Evolutionary conservation across 2,113 vertebrate genomes (phyloP), one percentile per base, ranked within the genome.

Genomic region (Ophiodon elongatus): DNA sequence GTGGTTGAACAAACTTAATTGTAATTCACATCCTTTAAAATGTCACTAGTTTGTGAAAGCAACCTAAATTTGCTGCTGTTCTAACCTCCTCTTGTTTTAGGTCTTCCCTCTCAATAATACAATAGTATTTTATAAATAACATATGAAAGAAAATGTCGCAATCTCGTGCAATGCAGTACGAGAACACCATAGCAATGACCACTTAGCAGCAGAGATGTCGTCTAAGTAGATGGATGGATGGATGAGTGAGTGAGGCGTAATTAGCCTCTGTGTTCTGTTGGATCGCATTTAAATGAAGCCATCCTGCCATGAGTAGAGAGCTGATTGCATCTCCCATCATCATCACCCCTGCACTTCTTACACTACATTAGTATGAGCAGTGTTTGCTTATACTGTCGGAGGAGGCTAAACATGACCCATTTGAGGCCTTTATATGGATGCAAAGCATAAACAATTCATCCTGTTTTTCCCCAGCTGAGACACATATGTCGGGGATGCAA

Each of bases 401-500:
- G 52, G 56, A 54, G 56, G 64, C 35, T 69, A 77, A 85, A 84
- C 73, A 85, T 76, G 65, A 83, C 79, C 71, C 73, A 87, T 41
- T 62, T 17, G 41, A 81, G 84, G 11, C 41, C 29, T 77, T 72
- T 62, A 47, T 74, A 47, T 73, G 62, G 74, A 84, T 66, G 50
- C 82, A 74, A 75, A 63, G 37, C 63, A 87, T 70, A 76, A 80
- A 84, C 81, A 72, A 70, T 80, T 87, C 37, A 65, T 76, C 70
- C 25, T 52, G 43, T 79, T 75, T 73, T 60, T 66, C 43, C 75
- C 75, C 80, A 64, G 70, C 1, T 17, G 88, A 86, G 73, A 79
- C 72, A 82, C 70, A 77, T 77, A 74, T 83, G 84, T 87, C 80
- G n/a, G 31, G 43, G 68, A 81, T 68, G 64, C 75, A 87, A 90